Base-by-base conservation (phyloP, 2,113 vertebrate species). In the Morphnarchus princeps region DNA sequence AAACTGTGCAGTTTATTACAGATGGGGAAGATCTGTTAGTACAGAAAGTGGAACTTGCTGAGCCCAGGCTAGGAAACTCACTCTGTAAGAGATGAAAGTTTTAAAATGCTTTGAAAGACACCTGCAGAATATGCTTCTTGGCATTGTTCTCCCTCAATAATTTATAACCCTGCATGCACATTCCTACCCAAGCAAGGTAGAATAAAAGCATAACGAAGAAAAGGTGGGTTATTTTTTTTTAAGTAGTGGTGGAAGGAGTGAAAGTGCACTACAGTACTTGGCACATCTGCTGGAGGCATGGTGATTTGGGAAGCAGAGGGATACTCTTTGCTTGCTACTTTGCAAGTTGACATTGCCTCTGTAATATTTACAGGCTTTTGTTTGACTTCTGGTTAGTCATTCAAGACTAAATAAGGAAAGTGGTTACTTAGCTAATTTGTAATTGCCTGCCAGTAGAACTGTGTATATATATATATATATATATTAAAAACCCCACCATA, bases 221-320 rank as follows among this genome's bases (percentile, higher is more conserved):
- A 22, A 36, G 7, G 12, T 40, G n/a, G 19, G 26, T 62, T 2
- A 22, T 38, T 29, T 34, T 31, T 85, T 78, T 80, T 17, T 9
- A 36, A 8, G 43, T 47, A 52, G 40, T 14, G 8, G 2, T 52
- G 28, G 59, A 70, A 65, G 7, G 20, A 86, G 43, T 65, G 12
- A 70, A 67, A 73, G 16, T 49, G 3, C 28, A 14, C 36, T 50
- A 16, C 12, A 69, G 43, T 74, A 66, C 22, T 36, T 49, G 12
- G 34, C 24, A 62, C 36, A 29, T 8, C 8, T 1, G 0, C 34
- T 67, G 45, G 54, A 73, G 8, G 11, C 20, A 66, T 0, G 1
- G 21, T n/a, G 31, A 11, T 36, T 85, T 67, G 36, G 22, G n/a
- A 72, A 89, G 16, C 22, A 89, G 28, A 82, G 6, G 7, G 13